phyloP scores from a whole-genome alignment of 37 sponge, comb jelly and placozoan genomes.

The Bolinopsis microptera region DNA sequence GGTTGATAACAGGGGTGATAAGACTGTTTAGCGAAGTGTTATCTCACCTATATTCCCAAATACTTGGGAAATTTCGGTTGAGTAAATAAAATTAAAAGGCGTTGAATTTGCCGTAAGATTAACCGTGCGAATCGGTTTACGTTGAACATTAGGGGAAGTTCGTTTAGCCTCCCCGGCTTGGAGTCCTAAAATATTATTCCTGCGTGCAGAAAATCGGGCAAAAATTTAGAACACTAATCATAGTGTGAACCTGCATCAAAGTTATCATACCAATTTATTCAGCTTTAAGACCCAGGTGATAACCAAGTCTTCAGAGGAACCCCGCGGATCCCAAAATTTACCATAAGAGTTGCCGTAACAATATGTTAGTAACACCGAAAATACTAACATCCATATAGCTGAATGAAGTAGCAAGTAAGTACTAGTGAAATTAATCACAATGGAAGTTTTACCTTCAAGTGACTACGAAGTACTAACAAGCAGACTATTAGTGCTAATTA shows the following conservation, averaged over 20 bases:
- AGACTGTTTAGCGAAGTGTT: background rate
- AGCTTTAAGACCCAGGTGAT: background rate
- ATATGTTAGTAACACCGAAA: too few species aligned
- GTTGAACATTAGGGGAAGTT: background rate
- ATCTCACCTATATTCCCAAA: background rate
- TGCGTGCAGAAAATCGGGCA: too few species aligned
- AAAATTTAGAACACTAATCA: slow-evolving; percentile 39
- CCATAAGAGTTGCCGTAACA: background rate
- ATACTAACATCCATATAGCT: too few species aligned
- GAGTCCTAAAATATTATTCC: background rate
- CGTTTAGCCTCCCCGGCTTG: background rate
- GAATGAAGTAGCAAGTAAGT: background rate
- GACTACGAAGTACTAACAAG: background rate
- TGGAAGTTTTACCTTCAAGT: background rate
- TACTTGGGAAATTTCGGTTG: background rate
- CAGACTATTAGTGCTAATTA: background rate
- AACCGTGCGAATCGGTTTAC: background rate
- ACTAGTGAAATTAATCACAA: too few species aligned
- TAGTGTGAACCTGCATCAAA: background rate
- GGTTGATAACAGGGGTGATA: too few species aligned
- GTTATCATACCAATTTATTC: slow-evolving; percentile 55
- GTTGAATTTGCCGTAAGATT: background rate
- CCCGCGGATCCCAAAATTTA: background rate
- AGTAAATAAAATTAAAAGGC: background rate
- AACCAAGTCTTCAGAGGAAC: slow-evolving; percentile 7